These are phyloP conservation scores for Archilochus colubris DNA, from an alignment of 2,113 vertebrate genomes.

Conservation along the genomic window DNA sequence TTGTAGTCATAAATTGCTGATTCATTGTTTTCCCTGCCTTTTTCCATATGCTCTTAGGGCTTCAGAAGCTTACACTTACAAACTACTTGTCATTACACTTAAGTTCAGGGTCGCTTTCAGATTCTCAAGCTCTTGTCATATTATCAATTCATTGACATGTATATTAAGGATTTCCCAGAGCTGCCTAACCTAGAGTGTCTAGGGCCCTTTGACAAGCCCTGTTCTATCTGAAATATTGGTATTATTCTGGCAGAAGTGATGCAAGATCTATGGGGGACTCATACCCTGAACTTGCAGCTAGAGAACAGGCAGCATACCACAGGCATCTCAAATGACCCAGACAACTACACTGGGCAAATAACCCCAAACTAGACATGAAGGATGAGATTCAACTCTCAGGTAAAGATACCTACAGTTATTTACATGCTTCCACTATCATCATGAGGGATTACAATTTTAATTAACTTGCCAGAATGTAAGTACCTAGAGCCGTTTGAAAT, in stretches of 20 bases:
- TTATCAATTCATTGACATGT: not conserved
- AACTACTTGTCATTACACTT: not conserved
- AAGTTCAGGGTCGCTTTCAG: not conserved
- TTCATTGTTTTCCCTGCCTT: not conserved
- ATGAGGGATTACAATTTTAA: not conserved
- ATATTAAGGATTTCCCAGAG: not conserved
- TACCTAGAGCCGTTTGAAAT: not conserved
- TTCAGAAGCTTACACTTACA: not conserved
- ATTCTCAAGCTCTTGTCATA: not conserved
- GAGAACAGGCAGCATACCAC: not conserved
- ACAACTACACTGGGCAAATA: not conserved
- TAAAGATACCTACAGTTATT: not conserved
- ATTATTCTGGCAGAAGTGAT: not conserved
- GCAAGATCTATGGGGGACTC: not conserved
- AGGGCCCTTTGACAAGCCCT: not conserved
- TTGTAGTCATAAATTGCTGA: not conserved
- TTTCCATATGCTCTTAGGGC: not conserved
- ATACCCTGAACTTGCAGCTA: not conserved
- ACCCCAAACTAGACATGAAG: not conserved
- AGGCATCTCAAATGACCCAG: not conserved
- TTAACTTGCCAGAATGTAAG: not conserved
- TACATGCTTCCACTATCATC: not conserved
- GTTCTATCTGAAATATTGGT: not conserved
- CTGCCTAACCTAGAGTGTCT: not conserved
- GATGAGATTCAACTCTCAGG: not conserved